Conservation (phyloP, 1,140 invertebrate genomes). For the Caenorhabditis latens region DNA sequence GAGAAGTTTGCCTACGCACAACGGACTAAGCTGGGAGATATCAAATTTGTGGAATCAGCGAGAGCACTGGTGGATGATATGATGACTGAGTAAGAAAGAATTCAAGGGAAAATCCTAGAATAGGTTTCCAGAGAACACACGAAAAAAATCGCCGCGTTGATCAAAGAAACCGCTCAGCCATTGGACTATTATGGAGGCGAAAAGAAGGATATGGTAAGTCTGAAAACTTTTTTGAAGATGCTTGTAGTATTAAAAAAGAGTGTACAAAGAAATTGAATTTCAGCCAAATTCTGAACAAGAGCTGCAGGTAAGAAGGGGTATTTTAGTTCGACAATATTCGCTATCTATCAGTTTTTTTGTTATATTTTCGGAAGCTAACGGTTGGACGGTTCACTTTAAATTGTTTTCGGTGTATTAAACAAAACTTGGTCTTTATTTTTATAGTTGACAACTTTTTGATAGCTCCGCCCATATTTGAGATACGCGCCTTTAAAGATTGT, state of each 20-base stretch:
- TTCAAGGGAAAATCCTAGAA: slow-evolving; percentile 11
- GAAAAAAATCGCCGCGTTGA: slow-evolving; percentile 70
- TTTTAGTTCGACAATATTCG: neutral
- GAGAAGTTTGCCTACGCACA: slow-evolving; percentile 92
- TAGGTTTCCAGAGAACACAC: slow-evolving; percentile 62
- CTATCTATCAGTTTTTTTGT: slow-evolving; percentile 10
- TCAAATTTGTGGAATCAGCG: slow-evolving; percentile 83
- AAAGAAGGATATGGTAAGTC: slow-evolving; percentile 67
- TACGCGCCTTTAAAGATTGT: too few species aligned
- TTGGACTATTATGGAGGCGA: slow-evolving; percentile 72
- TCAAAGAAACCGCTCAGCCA: slow-evolving; percentile 71
- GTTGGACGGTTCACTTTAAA: neutral
- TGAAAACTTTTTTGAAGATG: neutral
- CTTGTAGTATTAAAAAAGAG: neutral
- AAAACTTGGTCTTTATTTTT: too few species aligned
- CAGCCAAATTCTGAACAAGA: slow-evolving; percentile 8
- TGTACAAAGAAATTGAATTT: neutral
- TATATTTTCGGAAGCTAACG: neutral
- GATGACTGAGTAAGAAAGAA: slow-evolving; percentile 70
- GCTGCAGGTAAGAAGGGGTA: neutral
- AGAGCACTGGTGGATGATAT: slow-evolving; percentile 72
- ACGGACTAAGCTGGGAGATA: slow-evolving; percentile 88
- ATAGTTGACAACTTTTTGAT: too few species aligned
- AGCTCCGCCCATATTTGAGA: too few species aligned
- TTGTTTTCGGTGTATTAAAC: neutral